These are phyloP conservation scores for Hypanus sabinus DNA, from an alignment of 2,113 vertebrate genomes.

Conservation along the genomic window DNA sequence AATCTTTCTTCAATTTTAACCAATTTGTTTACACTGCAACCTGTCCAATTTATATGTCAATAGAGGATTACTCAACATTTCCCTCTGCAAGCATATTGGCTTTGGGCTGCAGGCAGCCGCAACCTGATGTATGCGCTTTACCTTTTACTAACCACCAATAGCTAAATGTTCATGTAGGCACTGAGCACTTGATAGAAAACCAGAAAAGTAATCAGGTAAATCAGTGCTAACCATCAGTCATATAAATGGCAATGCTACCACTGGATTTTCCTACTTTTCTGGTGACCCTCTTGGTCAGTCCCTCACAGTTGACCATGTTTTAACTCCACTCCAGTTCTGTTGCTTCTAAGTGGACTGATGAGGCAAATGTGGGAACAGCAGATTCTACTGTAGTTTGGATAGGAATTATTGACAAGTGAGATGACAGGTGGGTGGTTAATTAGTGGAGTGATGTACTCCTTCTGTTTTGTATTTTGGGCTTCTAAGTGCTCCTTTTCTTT, in stretches of 20 bases:
- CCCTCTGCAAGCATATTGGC: background rate
- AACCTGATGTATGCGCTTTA: background rate
- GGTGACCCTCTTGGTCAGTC: background rate
- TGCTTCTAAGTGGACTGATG: no score
- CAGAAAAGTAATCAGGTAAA: background rate
- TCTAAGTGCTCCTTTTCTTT: no score
- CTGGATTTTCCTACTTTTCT: background rate
- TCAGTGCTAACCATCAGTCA: background rate
- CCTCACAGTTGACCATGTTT: no score
- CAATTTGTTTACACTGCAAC: slow-evolving; percentile 9
- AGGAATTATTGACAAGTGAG: no score
- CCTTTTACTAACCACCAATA: background rate
- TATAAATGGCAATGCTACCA: background rate
- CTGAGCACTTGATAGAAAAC: background rate
- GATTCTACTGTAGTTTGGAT: no score
- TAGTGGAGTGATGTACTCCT: no score
- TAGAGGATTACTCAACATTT: background rate
- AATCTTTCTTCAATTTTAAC: background rate
- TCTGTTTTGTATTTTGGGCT: no score
- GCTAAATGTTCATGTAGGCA: background rate
- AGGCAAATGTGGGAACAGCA: no score
- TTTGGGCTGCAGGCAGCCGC: background rate
- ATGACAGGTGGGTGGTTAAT: no score
- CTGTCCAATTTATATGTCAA: slow-evolving; percentile 22
- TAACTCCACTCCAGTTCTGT: no score